Evolutionary conservation across 2,888 invertebrate species (phyloP).

Genomic region (Schrankia costaestrigalis): DNA sequence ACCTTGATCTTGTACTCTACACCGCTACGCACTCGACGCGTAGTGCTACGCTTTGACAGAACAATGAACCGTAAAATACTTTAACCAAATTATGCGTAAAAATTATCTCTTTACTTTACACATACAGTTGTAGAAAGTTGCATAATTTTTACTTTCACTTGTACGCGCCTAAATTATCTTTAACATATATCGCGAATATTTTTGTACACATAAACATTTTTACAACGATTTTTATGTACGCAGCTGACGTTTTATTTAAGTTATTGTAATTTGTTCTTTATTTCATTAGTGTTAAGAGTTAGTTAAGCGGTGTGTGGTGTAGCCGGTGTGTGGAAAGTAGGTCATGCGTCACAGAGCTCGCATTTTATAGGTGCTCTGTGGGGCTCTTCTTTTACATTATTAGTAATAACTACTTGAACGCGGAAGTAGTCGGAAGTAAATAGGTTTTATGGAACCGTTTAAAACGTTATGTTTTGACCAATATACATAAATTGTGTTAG

Average conservation of each 20-base stretch:
- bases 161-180: conserved; percentile 56
- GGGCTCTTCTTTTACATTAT: conserved; percentile 58
- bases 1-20: too few species aligned
- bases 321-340: conserved; percentile 72
- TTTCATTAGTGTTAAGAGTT: conserved; percentile 41
- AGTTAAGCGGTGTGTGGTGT: conserved; percentile 59
- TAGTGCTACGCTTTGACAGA: too few species aligned
- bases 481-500: too few species aligned
- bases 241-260: conserved; percentile 41
- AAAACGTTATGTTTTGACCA: neutral
- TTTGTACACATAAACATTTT: conserved; percentile 57
- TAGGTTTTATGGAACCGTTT: conserved; percentile 1
- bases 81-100: too few species aligned
- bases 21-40: too few species aligned
- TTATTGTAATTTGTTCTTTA: conserved; percentile 53
- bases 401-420: conserved; percentile 32
- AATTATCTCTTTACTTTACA: conserved; percentile 35
- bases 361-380: conserved; percentile 67
- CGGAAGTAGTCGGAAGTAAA: conserved; percentile 26
- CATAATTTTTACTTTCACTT: conserved; percentile 77
- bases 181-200: conserved; percentile 59
- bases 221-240: conserved; percentile 49
- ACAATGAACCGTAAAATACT: too few species aligned
- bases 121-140: conserved; percentile 69
- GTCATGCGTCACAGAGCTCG: conserved; percentile 72